phyloP scores from a whole-genome alignment of 2,113 vertebrate genomes.

The Lophius piscatorius region DNA sequence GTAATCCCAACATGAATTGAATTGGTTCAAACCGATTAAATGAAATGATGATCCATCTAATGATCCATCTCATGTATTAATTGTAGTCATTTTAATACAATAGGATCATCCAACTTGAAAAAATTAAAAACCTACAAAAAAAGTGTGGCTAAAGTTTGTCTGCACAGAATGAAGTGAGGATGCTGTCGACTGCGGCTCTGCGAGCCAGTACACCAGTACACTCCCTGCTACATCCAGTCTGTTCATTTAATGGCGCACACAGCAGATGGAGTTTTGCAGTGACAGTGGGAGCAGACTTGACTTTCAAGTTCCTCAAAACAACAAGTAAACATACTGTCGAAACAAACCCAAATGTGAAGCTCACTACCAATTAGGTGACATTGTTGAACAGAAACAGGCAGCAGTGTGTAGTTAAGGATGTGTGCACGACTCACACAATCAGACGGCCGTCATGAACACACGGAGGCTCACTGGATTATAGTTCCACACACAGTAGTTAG shows the following conservation, averaged over 20 bases:
- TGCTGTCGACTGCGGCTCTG: constrained; percentile 31
- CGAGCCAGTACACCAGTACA: constrained; percentile 28
- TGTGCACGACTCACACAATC: constrained; percentile 4
- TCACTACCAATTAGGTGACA: constrained; percentile 32
- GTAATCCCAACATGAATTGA: no score
- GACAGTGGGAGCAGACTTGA: constrained; percentile 38
- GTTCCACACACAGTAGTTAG: no score
- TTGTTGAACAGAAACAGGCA: constrained; percentile 15
- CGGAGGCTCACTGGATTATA: background rate
- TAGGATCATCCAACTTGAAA: background rate
- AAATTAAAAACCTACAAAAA: background rate
- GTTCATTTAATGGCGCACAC: constrained; percentile 52
- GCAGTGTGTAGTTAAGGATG: constrained; percentile 6
- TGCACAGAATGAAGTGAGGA: no score
- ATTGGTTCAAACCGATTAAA: no score
- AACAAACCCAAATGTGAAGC: constrained; percentile 21
- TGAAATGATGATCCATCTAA: no score
- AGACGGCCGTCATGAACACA: background rate
- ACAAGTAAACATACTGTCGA: constrained; percentile 34
- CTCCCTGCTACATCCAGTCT: constrained; percentile 28
- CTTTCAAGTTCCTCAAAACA: constrained; percentile 58
- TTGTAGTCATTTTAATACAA: no score
- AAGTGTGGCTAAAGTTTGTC: constrained; percentile 11
- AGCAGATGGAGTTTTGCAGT: constrained; percentile 58
- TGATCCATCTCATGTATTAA: no score